phyloP scores from a whole-genome alignment of 1,140 invertebrate species.

The Drosophila bocqueti region DNA sequence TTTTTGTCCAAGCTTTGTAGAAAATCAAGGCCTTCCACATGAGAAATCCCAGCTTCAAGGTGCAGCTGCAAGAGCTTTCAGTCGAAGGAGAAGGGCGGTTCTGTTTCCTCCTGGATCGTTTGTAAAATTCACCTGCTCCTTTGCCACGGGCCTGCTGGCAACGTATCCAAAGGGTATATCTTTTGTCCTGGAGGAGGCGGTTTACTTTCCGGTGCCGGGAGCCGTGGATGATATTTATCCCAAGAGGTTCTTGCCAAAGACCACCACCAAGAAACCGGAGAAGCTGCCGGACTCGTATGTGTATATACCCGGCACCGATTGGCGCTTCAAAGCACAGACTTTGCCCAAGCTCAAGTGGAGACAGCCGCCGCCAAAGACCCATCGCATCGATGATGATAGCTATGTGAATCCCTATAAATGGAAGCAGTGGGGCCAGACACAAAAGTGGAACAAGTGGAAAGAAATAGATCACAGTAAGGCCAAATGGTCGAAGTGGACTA shows the following conservation, averaged over 20 bases:
- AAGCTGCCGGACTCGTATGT: conserved; percentile 41
- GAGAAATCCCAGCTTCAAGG: conserved; percentile 33
- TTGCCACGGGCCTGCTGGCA: conserved; percentile 62
- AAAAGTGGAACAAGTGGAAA: conserved; percentile 37
- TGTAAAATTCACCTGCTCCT: conserved; percentile 67
- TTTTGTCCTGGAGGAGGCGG: conserved; percentile 68
- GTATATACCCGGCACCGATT: conserved; percentile 72
- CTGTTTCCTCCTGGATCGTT: conserved; percentile 67
- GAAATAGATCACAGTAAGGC: background rate
- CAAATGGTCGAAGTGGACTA: conserved; percentile 57
- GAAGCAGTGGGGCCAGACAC: conserved; percentile 48
- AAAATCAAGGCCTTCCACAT: background rate
- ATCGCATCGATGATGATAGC: conserved; percentile 61
- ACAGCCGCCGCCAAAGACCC: conserved; percentile 36
- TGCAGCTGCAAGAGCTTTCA: conserved; percentile 48
- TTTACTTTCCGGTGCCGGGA: conserved; percentile 70
- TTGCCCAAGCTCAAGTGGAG: conserved; percentile 62
- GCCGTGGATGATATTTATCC: conserved; percentile 65
- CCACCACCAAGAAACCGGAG: conserved; percentile 57
- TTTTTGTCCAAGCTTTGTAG: conserved; percentile 11
- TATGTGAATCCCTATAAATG: conserved; percentile 57
- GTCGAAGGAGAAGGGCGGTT: conserved; percentile 58
- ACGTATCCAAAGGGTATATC: conserved; percentile 64
- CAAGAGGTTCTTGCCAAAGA: conserved; percentile 59
- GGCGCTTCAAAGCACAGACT: conserved; percentile 71